Evolutionary conservation across 2,113 vertebrate species (phyloP).

Genomic region (Misgurnus anguillicaudatus): DNA sequence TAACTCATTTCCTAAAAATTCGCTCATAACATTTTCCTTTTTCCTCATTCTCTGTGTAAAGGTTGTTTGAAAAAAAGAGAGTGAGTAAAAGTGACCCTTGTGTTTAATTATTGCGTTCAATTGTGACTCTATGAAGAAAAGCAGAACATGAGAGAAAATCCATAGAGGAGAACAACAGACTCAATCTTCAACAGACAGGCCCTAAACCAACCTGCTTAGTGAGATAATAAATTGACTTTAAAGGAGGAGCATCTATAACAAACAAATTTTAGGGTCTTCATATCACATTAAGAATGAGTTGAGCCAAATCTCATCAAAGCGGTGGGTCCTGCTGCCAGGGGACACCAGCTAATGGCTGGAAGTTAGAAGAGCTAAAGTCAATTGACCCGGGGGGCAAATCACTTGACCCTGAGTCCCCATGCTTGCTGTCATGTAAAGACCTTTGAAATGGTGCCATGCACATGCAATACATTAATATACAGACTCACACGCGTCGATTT

Average conservation of each 20-base stretch:
- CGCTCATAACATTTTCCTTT: too few relatives aligned
- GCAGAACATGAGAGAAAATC: constrained; percentile 45
- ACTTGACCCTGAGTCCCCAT: constrained; percentile 72
- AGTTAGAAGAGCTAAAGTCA: constrained; percentile 70
- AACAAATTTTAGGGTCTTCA: constrained; percentile 72
- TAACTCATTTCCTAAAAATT: too few relatives aligned
- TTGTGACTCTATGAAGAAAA: constrained; percentile 16
- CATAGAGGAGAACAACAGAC: background rate
- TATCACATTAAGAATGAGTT: constrained; percentile 64
- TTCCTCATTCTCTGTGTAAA: background rate
- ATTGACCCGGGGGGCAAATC: constrained; percentile 76
- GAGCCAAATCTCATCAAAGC: constrained; percentile 53
- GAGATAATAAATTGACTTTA: constrained; percentile 50
- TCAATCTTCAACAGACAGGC: constrained; percentile 23
- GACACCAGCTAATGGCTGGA: constrained; percentile 59
- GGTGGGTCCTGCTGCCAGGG: constrained; percentile 29
- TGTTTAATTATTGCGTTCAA: constrained; percentile 7
- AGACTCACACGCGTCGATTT: constrained; percentile 17
- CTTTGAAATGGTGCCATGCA: constrained; percentile 51
- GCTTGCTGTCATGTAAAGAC: constrained; percentile 48
- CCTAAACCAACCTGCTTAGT: constrained; percentile 14
- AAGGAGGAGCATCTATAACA: constrained; percentile 45
- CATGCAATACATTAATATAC: constrained; percentile 31
- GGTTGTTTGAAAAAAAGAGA: background rate
- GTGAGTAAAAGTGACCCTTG: background rate